A percentile compares a stretch with the other conserved stretches of the same genome.
Conservation (phyloP, 2,113 vertebrate species). For the Oreotragus oreotragus region DNA sequence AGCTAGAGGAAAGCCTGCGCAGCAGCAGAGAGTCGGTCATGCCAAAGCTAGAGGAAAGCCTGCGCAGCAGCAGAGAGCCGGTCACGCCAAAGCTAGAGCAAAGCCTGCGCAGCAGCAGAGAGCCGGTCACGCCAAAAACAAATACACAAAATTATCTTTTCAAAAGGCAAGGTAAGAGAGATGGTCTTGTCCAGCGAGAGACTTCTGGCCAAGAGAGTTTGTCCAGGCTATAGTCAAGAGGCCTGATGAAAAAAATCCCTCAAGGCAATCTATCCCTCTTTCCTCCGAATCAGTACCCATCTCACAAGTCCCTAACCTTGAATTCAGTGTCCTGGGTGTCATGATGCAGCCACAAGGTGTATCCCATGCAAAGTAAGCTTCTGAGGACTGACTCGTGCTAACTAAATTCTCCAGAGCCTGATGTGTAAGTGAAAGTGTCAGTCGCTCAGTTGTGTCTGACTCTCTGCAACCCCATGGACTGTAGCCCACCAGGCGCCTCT, state of each 20-base stretch:
- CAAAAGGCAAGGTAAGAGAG: neutral
- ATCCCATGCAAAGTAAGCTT: neutral
- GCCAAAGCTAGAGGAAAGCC: too few species aligned
- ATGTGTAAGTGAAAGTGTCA: neutral
- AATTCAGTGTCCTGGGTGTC: neutral
- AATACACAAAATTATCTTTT: neutral
- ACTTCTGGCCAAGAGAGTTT: neutral
- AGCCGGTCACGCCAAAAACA: neutral
- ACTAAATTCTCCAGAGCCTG: neutral
- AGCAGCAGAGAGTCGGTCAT: too few species aligned
- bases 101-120: neutral
- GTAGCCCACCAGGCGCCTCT: neutral
- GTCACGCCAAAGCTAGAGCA: neutral
- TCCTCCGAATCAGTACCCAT: neutral
- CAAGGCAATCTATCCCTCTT: neutral
- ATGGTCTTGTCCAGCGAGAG: neutral
- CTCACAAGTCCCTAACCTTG: neutral
- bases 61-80: too few species aligned
- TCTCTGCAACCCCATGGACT: accelerated
- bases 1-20: neutral
- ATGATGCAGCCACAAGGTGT: neutral
- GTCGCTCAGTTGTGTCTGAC: neutral
- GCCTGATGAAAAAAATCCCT: neutral
- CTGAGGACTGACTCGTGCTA: neutral
- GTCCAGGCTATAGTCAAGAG: too few species aligned